These are phyloP conservation scores for Berghia stephanieae DNA, from an alignment of 1,140 invertebrate genomes.

Conservation along the genomic window DNA sequence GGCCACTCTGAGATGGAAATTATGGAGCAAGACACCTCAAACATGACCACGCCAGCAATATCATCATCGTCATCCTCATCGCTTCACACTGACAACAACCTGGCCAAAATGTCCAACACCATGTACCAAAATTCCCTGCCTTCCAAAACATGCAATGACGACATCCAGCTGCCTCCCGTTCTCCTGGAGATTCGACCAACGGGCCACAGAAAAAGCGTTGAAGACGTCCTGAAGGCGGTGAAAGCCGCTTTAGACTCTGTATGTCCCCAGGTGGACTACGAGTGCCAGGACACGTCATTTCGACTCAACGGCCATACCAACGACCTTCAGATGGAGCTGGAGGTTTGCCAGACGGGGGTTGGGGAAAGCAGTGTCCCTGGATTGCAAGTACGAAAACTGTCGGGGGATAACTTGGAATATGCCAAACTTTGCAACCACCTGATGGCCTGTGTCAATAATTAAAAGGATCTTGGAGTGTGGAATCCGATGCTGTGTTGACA, in stretches of 20 bases:
- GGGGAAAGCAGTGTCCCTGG: slow-evolving; percentile 72
- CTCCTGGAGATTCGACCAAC: slow-evolving; percentile 41
- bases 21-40: not conserved
- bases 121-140: not conserved
- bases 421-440: slow-evolving; percentile 89
- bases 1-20: slow-evolving; percentile 8
- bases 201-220: slow-evolving; percentile 48
- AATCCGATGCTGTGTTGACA: too few relatives aligned
- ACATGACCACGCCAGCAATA: not conserved
- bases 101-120: not conserved
- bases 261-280: slow-evolving; percentile 72
- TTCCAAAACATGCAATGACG: not conserved
- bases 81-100: not conserved
- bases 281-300: slow-evolving; percentile 65
- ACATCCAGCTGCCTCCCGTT: slow-evolving; percentile 16
- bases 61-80: too few relatives aligned
- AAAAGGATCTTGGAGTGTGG: too few relatives aligned
- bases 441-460: slow-evolving; percentile 79
- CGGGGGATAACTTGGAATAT: slow-evolving; percentile 89
- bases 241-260: slow-evolving; percentile 83
- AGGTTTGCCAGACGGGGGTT: slow-evolving; percentile 75
- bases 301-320: slow-evolving; percentile 78
- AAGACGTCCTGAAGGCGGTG: slow-evolving; percentile 81
- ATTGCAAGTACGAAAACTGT: slow-evolving; percentile 88
- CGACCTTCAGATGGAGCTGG: slow-evolving; percentile 86